Conservation (phyloP, 1,140 invertebrate genomes). For the Hycleus cichorii region DNA sequence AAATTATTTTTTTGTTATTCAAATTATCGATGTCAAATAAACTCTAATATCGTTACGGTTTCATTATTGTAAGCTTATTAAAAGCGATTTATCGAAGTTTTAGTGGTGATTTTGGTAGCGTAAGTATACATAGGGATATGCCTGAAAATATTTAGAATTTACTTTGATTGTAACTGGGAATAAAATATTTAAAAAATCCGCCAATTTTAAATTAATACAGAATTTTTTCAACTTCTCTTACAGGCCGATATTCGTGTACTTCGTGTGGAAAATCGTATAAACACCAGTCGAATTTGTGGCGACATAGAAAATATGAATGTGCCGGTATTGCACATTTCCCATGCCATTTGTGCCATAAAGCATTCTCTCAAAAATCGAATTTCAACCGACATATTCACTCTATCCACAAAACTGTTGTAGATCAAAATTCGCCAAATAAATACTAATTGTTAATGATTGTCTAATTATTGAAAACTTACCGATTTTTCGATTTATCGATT, state of each 20-base stretch:
- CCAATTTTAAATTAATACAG: no score
- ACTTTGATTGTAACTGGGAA: background rate
- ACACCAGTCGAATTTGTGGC: constrained; percentile 1
- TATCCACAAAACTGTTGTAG: background rate
- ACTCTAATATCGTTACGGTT: no score
- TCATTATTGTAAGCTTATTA: no score
- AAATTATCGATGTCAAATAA: constrained; percentile 44
- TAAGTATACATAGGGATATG: no score
- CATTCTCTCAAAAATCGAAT: constrained; percentile 1
- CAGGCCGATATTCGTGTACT: constrained; percentile 19
- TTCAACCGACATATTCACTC: background rate
- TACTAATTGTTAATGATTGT: background rate
- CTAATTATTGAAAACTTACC: no score
- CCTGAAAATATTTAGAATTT: no score
- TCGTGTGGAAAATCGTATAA: constrained; percentile 23
- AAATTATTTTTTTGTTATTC: constrained; percentile 39
- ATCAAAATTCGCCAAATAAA: background rate
- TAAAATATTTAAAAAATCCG: background rate
- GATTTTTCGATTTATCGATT: no score
- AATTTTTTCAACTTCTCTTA: constrained; percentile 3
- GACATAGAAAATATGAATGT: constrained; percentile 20
- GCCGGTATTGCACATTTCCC: constrained; percentile 13
- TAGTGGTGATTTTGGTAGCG: no score
- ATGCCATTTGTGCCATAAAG: constrained; percentile 15
- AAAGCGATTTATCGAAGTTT: no score